Percentiles rank a stretch among this genome's conserved stretches.
Conservation (phyloP, 2,797 vertebrate species). For the Notoglanidium macrostoma region DNA sequence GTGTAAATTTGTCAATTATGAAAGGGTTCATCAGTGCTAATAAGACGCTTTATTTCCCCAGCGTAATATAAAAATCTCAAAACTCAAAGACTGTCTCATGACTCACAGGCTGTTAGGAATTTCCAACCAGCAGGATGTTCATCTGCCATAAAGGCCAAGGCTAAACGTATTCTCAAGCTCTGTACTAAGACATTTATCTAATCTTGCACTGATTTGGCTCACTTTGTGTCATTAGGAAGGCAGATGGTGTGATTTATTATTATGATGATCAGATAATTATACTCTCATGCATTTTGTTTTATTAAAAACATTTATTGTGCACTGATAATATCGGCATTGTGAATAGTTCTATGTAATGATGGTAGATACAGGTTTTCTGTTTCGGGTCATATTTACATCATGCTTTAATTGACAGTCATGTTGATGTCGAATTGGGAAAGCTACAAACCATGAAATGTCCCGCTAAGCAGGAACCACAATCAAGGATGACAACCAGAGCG, state of each 20-base stretch:
- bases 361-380: not conserved
- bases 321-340: not conserved
- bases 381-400: not conserved
- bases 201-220: slow-evolving; percentile 36
- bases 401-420: not conserved
- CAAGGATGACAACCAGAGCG: not conserved
- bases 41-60: slow-evolving; percentile 39
- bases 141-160: slow-evolving; percentile 33
- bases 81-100: slow-evolving; percentile 1
- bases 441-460: not conserved
- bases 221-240: slow-evolving; percentile 31
- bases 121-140: slow-evolving; percentile 27
- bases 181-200: slow-evolving; percentile 9
- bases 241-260: slow-evolving; percentile 23
- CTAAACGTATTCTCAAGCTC: slow-evolving; percentile 26
- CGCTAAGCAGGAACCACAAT: not conserved
- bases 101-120: slow-evolving; percentile 31
- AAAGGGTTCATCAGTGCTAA: slow-evolving; percentile 36
- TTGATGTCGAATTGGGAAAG: not conserved
- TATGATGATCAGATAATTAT: not conserved
- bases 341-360: not conserved
- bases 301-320: slow-evolving; percentile 12
- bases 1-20: slow-evolving; percentile 8
- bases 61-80: not conserved
- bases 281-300: not conserved